Conservation (phyloP, 2,888 invertebrate genomes). For the Lymantria monacha region DNA sequence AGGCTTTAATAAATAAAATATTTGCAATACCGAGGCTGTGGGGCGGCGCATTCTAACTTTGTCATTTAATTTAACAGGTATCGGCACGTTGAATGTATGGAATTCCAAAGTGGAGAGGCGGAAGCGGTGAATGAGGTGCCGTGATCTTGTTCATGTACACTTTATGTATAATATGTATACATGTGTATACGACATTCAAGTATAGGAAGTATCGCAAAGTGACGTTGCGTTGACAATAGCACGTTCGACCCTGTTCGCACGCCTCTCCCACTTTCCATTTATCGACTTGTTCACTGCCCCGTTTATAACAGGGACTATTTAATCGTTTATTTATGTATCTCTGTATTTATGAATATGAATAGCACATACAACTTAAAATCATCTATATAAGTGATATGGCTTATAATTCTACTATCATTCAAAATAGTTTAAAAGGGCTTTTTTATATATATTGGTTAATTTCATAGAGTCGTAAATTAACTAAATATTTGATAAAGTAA, state of each 20-base stretch:
- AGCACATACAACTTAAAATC: constrained; percentile 23
- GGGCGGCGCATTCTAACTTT: constrained; percentile 32
- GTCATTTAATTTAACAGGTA: constrained; percentile 39
- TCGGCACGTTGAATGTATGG: constrained; percentile 39
- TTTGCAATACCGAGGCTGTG: constrained; percentile 26
- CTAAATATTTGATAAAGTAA: too few species aligned
- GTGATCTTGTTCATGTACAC: constrained; percentile 64
- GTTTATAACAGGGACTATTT: constrained; percentile 55
- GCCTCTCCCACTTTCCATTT: constrained; percentile 69
- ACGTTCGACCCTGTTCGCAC: constrained; percentile 75
- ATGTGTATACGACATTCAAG: constrained; percentile 25
- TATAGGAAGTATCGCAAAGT: constrained; percentile 60
- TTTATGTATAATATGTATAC: constrained; percentile 23
- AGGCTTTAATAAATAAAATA: constrained; percentile 33
- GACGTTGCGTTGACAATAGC: constrained; percentile 65
- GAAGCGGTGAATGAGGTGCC: constrained; percentile 64
- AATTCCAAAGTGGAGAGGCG: constrained; percentile 65
- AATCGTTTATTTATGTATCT: constrained; percentile 44
- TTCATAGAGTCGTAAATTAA: too few species aligned
- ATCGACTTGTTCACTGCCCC: constrained; percentile 62
- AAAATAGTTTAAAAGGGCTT: background rate
- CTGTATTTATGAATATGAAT: constrained; percentile 2
- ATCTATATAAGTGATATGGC: constrained; percentile 13
- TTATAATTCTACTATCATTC: constrained; percentile 2
- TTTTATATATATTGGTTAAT: too few species aligned